Base-by-base conservation (phyloP, 1,140 invertebrate genomes). In the Aphelenchoides fujianensis region DNA sequence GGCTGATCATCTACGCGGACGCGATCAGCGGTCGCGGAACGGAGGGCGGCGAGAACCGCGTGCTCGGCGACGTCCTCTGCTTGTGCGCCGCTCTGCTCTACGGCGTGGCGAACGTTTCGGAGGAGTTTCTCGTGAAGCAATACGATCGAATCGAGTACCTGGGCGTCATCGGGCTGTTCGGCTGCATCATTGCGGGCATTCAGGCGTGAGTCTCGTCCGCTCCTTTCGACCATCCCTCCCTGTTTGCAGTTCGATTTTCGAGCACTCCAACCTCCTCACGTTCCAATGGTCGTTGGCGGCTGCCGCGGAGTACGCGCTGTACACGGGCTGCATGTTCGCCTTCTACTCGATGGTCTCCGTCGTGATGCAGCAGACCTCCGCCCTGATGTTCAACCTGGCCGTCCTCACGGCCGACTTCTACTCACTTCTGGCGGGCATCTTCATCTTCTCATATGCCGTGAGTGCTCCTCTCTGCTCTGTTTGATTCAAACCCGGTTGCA, bases 331-430 rank as follows among this genome's bases (percentile, higher is more conserved):
- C 68, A 89, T 91, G 85, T 92, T 92, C 77, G 84, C 90, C 37
- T 90, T 93, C 79, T 92, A 92, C 84, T 89, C 90, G 32, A 84
- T 91, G 59, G 90, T 92, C 74, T 89, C 91, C 35, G 86, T 90
- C 36, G 90, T 92, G 80, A 86, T 94, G 72, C 88, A 89, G 79
- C 88, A 91, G 79, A 91, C 91, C 27, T 91, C 91, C 16, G 90
- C 92, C 23, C 90, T 92, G 19, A 89, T 91, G 59, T 85, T 92
- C 75, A 92, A 93, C 83, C 85, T 94, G 19, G 90, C 91, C 2
- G 88, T 93, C 68, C 86, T 94, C 30, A 91, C 92, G 0, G 89
- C 92, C 0, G 92, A 93, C 86, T 93, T 92, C 83, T 93, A 92
- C 85, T 90, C 91, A 37, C 88, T 93, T 41, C 88, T 94, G 66